Evolutionary conservation across 2,113 vertebrate species (phyloP).

Genomic region (Malurus cyaneus): DNA sequence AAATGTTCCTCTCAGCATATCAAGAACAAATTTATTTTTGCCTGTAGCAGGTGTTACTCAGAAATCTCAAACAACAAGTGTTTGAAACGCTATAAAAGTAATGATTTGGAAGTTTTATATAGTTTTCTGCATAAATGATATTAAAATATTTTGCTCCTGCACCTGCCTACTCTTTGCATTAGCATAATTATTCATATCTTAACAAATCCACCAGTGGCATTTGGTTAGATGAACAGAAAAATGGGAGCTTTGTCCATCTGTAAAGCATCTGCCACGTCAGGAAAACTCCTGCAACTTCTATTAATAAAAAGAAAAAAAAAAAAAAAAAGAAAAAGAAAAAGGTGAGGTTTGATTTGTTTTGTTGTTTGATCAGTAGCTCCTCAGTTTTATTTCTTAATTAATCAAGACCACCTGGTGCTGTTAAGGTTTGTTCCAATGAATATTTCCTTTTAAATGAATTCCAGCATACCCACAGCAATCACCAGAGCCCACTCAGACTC

Average conservation of each 20-base stretch:
- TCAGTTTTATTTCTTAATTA: neutral
- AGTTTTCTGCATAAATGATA: slow-evolving; percentile 65
- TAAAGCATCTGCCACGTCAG: slow-evolving; percentile 47
- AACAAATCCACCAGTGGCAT: slow-evolving; percentile 38
- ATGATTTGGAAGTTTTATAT: slow-evolving; percentile 52
- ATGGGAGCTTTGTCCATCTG: slow-evolving; percentile 57
- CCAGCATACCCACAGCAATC: neutral
- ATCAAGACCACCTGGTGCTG: neutral
- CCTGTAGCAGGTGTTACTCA: slow-evolving; percentile 61
- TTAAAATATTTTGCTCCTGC: slow-evolving; percentile 70
- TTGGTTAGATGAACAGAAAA: slow-evolving; percentile 46
- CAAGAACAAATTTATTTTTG: slow-evolving; percentile 40
- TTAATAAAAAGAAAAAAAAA: neutral
- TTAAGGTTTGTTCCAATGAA: neutral
- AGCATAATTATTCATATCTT: slow-evolving; percentile 64
- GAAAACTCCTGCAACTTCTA: neutral
- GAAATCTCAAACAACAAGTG: slow-evolving; percentile 55
- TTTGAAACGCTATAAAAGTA: slow-evolving; percentile 59
- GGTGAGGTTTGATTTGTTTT: neutral
- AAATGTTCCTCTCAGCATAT: slow-evolving; percentile 11
- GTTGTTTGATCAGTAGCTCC: neutral
- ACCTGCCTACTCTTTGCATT: slow-evolving; percentile 72
- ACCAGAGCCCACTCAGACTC: neutral
- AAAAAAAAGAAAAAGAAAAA: neutral
- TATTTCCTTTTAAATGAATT: neutral